Percentiles rank a stretch among this genome's conserved stretches.
Evolutionary conservation across 2,113 vertebrate species (phyloP).

Genomic region (Fulmarus glacialis): DNA sequence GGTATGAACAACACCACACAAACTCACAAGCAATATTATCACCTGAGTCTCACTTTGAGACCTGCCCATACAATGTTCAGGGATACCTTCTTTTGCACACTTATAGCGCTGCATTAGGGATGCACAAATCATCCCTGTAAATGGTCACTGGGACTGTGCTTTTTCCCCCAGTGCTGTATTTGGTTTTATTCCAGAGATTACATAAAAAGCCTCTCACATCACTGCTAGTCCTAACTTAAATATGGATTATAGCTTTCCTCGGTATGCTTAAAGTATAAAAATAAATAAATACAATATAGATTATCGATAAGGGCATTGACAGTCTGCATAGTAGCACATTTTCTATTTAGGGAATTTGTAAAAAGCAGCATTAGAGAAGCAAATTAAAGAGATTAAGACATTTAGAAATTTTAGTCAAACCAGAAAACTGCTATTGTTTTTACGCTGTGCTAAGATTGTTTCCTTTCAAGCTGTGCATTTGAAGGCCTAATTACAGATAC

Average conservation of each 20-base stretch:
- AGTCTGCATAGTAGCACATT: neutral
- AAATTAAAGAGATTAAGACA: neutral
- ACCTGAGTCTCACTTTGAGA: neutral
- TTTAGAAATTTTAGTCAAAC: neutral
- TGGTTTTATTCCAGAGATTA: neutral
- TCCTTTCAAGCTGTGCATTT: conserved; percentile 21
- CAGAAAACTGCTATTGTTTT: neutral
- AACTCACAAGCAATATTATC: neutral
- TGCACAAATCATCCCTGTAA: neutral
- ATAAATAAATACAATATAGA: neutral
- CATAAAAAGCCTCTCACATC: neutral
- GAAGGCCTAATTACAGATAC: neutral
- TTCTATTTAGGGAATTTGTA: neutral
- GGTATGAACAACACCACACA: neutral
- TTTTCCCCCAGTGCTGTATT: neutral
- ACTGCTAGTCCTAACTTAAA: neutral
- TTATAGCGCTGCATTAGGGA: neutral
- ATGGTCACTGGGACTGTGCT: neutral
- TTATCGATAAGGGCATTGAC: neutral
- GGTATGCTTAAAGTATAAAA: neutral
- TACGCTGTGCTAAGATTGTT: neutral
- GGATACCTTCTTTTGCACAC: neutral
- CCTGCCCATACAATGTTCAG: neutral
- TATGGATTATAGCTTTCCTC: neutral
- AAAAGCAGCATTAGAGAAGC: neutral